Conservation (phyloP, 37 sponge, comb jelly and placozoan genomes). For the Geodia barretti region DNA sequence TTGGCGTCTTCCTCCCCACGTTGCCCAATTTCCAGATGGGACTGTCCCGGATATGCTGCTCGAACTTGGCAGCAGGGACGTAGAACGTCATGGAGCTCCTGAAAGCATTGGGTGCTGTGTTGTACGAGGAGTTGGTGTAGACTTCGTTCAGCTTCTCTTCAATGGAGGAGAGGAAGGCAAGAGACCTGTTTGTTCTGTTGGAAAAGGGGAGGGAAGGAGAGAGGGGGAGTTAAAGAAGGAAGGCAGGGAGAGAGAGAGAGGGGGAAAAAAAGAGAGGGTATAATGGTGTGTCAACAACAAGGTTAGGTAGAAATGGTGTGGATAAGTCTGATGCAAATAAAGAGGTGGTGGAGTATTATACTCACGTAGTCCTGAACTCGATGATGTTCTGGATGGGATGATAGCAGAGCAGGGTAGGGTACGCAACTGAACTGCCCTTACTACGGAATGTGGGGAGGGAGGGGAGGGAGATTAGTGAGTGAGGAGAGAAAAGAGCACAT, state of each 20-base stretch:
- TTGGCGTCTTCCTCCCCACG: neutral
- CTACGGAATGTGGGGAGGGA: neutral
- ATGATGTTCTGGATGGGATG: conserved; percentile 58
- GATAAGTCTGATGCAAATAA: neutral
- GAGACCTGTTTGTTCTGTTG: neutral
- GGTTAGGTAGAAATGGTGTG: no score
- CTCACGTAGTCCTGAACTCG: conserved; percentile 60
- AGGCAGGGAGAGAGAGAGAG: no score
- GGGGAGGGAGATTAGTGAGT: neutral
- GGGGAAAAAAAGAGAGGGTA: no score
- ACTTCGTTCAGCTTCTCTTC: conserved; percentile 32
- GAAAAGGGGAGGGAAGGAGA: no score
- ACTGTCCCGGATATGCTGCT: neutral
- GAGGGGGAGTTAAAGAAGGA: no score
- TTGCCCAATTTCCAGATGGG: conserved; percentile 16
- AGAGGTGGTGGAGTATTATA: neutral
- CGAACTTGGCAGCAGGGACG: conserved; percentile 1
- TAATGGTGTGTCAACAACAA: no score
- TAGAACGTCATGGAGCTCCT: conserved; percentile 20
- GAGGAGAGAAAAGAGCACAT: neutral
- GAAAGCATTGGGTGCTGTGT: neutral
- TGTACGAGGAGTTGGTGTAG: conserved; percentile 21
- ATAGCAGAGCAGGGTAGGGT: conserved; percentile 21
- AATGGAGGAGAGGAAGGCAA: conserved; percentile 10
- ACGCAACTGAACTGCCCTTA: neutral